phyloP scores from a whole-genome alignment of 2,113 vertebrate species.

The Hipposideros armiger region DNA sequence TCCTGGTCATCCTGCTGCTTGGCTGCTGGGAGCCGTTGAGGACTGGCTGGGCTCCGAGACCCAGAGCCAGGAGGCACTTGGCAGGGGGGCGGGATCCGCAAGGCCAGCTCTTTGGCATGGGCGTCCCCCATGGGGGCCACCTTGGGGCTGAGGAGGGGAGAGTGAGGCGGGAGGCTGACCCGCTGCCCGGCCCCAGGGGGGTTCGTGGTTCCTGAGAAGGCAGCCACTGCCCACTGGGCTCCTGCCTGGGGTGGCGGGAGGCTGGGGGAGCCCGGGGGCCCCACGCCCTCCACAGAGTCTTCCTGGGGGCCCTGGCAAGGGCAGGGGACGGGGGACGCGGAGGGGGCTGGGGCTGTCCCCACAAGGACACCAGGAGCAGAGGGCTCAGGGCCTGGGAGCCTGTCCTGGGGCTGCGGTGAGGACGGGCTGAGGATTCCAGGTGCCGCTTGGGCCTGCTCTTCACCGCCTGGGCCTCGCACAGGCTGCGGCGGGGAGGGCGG shows the following conservation, averaged over 20 bases:
- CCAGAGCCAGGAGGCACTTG: conserved; percentile 79
- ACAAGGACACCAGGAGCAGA: neutral
- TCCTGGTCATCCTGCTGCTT: conserved; percentile 63
- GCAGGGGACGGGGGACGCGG: neutral
- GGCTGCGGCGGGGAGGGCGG: neutral
- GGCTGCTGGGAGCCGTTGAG: neutral
- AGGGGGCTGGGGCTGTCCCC: neutral
- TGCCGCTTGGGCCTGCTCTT: neutral
- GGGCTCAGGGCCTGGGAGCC: neutral
- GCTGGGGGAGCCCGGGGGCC: neutral
- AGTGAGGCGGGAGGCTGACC: neutral
- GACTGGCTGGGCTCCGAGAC: conserved; percentile 31
- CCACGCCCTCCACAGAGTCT: neutral
- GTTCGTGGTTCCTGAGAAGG: conserved; percentile 71
- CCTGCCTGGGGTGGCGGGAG: neutral
- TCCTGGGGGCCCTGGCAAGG: neutral
- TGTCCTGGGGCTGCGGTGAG: neutral
- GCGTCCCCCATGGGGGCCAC: conserved; percentile 64
- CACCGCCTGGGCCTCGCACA: fast-evolving
- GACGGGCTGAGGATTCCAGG: neutral
- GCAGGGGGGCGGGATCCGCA: neutral
- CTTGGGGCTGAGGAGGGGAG: neutral
- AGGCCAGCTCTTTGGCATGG: conserved; percentile 74
- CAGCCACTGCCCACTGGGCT: neutral
- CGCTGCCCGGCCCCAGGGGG: neutral